Base-by-base conservation (phyloP, 1,140 invertebrate genomes). In the Zaprionus capensis region DNA sequence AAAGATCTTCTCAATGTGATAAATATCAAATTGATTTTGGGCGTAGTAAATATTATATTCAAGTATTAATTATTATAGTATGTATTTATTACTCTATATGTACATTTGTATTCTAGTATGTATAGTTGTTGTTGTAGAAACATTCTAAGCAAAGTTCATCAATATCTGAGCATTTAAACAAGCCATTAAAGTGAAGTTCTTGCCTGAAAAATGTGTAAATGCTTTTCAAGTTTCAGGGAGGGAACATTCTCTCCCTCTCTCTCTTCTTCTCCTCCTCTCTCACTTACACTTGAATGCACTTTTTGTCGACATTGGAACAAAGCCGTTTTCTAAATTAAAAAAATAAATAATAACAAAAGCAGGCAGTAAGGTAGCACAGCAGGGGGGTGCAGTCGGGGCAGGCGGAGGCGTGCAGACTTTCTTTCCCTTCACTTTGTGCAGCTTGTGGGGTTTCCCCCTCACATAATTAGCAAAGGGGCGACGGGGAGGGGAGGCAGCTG, bases 261-360 rank as follows among this genome's bases (percentile, higher is more conserved):
- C 20, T 24, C 57, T 51, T 15, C 22, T 56, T 44, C 28, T 38
- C 55, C 38, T 49, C 14, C 53, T 9, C 59, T 64, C 11, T n/a
- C 49, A 62, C 59, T 85, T 81, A 81, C 82, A 84, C 82, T 71
- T 81, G 82, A 85, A 81, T 84, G 82, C 82, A 78, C 78, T 81
- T 78, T 84, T 81, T 77, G 59, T 72, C 63, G 73, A 46, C 59
- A 65, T 72, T 73, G 78, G 65, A 53, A 78, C 82, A 84, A 81
- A 83, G 65, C 66, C 44, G 74, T 77, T 78, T 78, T 75, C 70
- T 66, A 78, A 78, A 81, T 72, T 78, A 72, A 81, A 81, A 79
- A 71, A 49, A 41, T 22, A 67, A 56, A 63, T 34, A 65, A 44
- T 58, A 34, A 34, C 26, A 22, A 15, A 31, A 4, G 20, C 6